Conservation (phyloP, 2,113 vertebrate species). For the Tragelaphus strepsiceros region DNA sequence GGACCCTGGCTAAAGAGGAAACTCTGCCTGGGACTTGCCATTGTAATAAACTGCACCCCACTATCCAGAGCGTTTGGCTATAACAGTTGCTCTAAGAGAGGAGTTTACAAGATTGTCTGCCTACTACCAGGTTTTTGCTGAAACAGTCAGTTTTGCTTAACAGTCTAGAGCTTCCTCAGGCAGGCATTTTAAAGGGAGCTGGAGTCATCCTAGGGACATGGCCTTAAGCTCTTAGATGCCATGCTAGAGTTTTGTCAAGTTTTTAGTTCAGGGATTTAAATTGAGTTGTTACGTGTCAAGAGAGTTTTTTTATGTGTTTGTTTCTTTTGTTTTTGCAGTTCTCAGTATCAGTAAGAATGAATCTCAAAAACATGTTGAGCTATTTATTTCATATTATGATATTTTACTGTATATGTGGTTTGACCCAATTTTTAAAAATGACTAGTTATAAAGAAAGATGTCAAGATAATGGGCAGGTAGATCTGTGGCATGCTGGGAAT, state of each 20-base stretch:
- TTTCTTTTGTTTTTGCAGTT: not conserved
- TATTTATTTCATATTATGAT: not conserved
- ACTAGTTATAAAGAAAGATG: not conserved
- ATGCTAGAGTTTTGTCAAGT: not conserved
- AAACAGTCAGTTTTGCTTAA: not conserved
- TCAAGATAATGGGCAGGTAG: not conserved
- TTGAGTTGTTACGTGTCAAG: not conserved
- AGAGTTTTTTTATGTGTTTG: not conserved
- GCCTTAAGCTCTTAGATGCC: not conserved
- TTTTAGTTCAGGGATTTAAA: not conserved
- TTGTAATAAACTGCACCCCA: not conserved
- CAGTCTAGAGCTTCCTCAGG: not conserved
- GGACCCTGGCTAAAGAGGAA: not conserved
- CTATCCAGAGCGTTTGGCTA: fast-evolving
- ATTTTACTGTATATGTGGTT: not conserved
- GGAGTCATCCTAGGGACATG: not conserved
- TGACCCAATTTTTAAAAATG: not conserved
- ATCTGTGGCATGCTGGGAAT: not conserved
- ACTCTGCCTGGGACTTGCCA: not conserved
- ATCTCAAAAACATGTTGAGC: not conserved
- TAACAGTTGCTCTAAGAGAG: not conserved
- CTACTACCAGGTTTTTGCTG: not conserved
- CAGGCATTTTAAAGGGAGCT: not conserved
- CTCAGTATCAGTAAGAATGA: not conserved
- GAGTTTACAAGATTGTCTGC: not conserved